These are phyloP conservation scores for Lepus americanus DNA, from an alignment of 2,113 vertebrate genomes.

Conservation along the genomic window DNA sequence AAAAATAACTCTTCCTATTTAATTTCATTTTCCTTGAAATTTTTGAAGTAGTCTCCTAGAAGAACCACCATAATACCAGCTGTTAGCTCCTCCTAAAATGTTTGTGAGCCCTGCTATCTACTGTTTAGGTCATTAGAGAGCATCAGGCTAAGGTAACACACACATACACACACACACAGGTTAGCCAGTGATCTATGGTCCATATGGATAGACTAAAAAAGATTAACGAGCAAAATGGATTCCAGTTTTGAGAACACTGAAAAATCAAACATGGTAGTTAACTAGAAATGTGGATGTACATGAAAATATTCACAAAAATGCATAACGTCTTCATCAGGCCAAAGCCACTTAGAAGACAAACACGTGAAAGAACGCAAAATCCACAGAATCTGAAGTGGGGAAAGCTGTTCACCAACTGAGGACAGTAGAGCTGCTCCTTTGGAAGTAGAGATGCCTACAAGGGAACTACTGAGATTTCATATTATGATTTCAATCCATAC, in stretches of 20 bases:
- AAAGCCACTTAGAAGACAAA: slow-evolving; percentile 23
- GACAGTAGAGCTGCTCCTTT: not conserved
- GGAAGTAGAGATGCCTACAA: not conserved
- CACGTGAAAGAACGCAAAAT: not conserved
- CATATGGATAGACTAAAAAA: not conserved
- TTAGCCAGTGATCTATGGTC: not conserved
- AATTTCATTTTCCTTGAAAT: no score
- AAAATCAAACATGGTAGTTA: not conserved
- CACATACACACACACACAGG: not conserved
- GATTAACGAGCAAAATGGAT: not conserved
- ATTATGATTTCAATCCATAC: not conserved
- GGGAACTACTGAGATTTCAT: not conserved
- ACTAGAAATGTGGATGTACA: not conserved
- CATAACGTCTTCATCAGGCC: not conserved
- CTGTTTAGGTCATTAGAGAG: not conserved
- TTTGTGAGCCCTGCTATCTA: not conserved
- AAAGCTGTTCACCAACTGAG: not conserved
- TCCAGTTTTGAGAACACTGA: not conserved
- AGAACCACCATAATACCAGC: not conserved
- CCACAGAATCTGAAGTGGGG: not conserved
- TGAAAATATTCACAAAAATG: slow-evolving; percentile 35
- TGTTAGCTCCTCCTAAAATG: not conserved
- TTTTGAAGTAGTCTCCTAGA: not conserved
- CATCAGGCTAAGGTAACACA: not conserved
- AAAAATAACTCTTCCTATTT: no score